Conservation (phyloP, 2,797 vertebrate genomes). For the Bradypodion pumilum region DNA sequence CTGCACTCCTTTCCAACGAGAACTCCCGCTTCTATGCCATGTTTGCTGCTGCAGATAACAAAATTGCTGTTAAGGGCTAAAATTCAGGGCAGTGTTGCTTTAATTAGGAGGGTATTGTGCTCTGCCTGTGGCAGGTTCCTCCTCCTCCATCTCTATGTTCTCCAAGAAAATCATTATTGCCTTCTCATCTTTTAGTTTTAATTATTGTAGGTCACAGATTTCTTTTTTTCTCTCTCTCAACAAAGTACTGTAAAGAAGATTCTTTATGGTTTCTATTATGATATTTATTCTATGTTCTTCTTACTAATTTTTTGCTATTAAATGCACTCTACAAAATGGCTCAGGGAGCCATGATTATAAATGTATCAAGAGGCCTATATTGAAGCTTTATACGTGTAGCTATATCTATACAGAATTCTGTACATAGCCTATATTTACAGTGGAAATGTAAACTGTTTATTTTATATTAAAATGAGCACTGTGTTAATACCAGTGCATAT, state of each 20-base stretch:
- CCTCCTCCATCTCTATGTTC: conserved; percentile 49
- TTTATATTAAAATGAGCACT: conserved; percentile 87
- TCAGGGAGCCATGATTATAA: conserved; percentile 86
- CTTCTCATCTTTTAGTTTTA: conserved; percentile 73
- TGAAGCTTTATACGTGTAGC: conserved; percentile 85
- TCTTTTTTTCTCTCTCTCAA: conserved; percentile 50
- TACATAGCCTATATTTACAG: conserved; percentile 89
- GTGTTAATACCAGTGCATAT: conserved; percentile 81
- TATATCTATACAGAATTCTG: conserved; percentile 80
- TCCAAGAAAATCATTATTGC: conserved; percentile 71
- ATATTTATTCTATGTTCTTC: conserved; percentile 81
- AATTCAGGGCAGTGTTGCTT: conserved; percentile 63
- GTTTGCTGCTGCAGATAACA: conserved; percentile 91
- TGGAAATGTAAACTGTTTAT: conserved; percentile 85
- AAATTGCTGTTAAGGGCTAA: conserved; percentile 90
- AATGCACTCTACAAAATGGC: conserved; percentile 84
- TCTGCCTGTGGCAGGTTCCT: conserved; percentile 74
- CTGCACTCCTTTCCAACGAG: conserved; percentile 90
- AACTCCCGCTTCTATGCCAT: conserved; percentile 91
- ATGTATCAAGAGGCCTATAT: conserved; percentile 84
- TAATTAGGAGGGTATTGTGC: conserved; percentile 57
- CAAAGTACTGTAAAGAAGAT: conserved; percentile 53
- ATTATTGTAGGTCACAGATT: conserved; percentile 72
- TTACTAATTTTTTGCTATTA: conserved; percentile 78
- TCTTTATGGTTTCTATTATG: conserved; percentile 76